A percentile compares a stretch with the other conserved stretches of the same genome.
These are phyloP conservation scores for Diadegma fenestrale DNA, from an alignment of 2,888 invertebrate genomes.

Conservation along the genomic window DNA sequence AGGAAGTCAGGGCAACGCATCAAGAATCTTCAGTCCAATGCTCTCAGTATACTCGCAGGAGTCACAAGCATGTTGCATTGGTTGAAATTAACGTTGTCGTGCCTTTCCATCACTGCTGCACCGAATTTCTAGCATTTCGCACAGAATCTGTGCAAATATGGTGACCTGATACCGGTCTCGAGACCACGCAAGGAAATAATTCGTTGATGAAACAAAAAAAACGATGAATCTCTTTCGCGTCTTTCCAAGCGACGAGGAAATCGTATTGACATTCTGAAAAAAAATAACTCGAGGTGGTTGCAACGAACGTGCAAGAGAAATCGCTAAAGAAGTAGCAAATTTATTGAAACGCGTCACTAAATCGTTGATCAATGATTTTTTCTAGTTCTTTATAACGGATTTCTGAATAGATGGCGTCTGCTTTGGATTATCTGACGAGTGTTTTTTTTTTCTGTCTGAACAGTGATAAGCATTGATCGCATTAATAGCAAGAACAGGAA, in stretches of 20 bases:
- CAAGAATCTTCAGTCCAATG: constrained; percentile 45
- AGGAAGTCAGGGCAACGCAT: constrained; percentile 44
- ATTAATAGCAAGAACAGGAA: constrained; percentile 3
- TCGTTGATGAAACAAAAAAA: not conserved
- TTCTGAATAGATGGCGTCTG: not conserved
- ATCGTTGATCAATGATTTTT: too few relatives aligned
- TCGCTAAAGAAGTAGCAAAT: too few relatives aligned
- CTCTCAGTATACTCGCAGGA: constrained; percentile 8
- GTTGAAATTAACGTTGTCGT: constrained; percentile 39
- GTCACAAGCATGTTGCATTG: constrained; percentile 20
- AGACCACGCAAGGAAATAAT: too few relatives aligned
- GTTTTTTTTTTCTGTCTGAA: not conserved
- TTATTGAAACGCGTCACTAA: too few relatives aligned
- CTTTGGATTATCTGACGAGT: not conserved
- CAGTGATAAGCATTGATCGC: not conserved
- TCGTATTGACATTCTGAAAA: too few relatives aligned
- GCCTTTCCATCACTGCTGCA: constrained; percentile 22
- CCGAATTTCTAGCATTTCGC: constrained; percentile 37
- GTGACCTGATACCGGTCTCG: too few relatives aligned
- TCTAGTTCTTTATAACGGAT: too few relatives aligned
- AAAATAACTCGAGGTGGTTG: too few relatives aligned
- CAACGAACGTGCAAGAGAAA: too few relatives aligned
- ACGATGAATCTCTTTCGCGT: not conserved
- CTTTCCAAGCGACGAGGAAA: too few relatives aligned
- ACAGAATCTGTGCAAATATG: constrained; percentile 2